Conservation (phyloP, 2,888 invertebrate species). For the Penaeus monodon region DNA sequence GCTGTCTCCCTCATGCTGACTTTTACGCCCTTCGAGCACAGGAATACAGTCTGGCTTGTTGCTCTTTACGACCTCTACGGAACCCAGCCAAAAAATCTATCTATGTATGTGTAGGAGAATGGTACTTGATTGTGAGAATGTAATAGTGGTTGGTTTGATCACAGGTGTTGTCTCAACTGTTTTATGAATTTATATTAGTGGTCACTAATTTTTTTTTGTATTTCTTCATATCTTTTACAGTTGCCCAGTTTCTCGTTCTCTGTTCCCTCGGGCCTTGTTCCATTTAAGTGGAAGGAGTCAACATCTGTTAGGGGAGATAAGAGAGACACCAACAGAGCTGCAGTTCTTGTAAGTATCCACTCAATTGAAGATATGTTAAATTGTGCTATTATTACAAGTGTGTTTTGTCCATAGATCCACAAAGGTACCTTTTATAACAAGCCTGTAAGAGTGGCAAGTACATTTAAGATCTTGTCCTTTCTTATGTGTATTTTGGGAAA, state of each 20-base stretch:
- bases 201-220: neutral
- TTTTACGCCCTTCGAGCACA: constrained; percentile 83
- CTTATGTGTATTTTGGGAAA: no score
- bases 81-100: constrained; percentile 68
- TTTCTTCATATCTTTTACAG: constrained; percentile 65
- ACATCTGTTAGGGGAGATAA: constrained; percentile 20
- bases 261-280: constrained; percentile 81
- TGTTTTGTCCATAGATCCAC: no score
- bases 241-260: constrained; percentile 91
- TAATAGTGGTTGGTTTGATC: no score
- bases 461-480: no score
- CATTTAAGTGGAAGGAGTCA: constrained; percentile 71
- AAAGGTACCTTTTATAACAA: no score
- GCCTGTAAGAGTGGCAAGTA: no score
- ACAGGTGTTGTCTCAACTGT: neutral
- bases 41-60: constrained; percentile 81
- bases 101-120: constrained; percentile 4
- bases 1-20: constrained; percentile 84
- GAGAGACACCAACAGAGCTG: constrained; percentile 37
- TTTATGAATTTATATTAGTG: neutral
- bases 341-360: constrained; percentile 29
- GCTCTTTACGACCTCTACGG: constrained; percentile 72
- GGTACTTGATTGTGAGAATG: neutral
- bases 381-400: no score
- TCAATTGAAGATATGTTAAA: neutral